Base-by-base conservation (phyloP, 2,113 vertebrate species). In the Eurystomus gularis region DNA sequence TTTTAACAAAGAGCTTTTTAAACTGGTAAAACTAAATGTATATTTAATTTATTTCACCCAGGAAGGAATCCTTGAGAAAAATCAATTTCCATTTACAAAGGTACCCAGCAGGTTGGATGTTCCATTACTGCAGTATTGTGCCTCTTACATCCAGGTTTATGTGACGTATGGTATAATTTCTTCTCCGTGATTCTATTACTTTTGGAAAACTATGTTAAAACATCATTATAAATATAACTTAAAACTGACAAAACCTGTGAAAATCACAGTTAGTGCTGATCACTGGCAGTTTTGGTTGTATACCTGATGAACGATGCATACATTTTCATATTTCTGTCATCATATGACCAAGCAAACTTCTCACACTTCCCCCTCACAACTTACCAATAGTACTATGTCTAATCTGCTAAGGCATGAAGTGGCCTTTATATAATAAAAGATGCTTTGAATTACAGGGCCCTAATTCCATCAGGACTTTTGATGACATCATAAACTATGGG, bases 71-170 rank as follows among this genome's bases (percentile, higher is more conserved):
- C 94, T 94, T 70, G 33, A 94, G 95, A 97, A 97, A 57, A 98
- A 98, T 97, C 97, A 86, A 96, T 98, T 97, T 97, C 95, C 97
- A 97, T 97, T 97, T 97, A 91, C 88, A 58, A 88, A 96, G 93
- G 86, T 82, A 62, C 65, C 88, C 52, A 88, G 93, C 83, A 83
- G 94, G 75, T 49, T 48, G 66, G 86, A 72, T 82, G 69, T 83
- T 91, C 78, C 83, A 48, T 96, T 88, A 93, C 51, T 19, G 7
- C 51, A 60, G 6, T 33, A 88, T 55, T 52, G 92, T 69, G 83
- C 86, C 70, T 89, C 82, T 95, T 54, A 55, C 13, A 72, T 82
- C 4, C 77, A 93, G 37, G 28, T 95, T 96, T 89, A 61, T 94
- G 49, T 95, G 97, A 97, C 95, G 94, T 84, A 88, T 40, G 66